phyloP scores from a whole-genome alignment of 1,140 invertebrate genomes.

The Sycophaga agraensis region DNA sequence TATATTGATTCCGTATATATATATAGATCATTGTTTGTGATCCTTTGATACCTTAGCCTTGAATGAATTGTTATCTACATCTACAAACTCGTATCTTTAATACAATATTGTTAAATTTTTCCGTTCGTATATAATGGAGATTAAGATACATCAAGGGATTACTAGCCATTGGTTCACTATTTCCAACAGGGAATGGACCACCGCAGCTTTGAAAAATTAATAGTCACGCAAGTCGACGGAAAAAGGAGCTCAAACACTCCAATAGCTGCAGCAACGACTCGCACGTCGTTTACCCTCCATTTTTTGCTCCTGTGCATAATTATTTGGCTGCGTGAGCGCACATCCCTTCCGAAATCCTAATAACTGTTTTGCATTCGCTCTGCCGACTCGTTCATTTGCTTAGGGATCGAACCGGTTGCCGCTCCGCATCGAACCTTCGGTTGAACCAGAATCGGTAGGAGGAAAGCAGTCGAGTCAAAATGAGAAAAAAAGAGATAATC shows the following conservation, averaged over 20 bases:
- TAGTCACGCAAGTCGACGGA: not conserved
- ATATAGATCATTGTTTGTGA: no score
- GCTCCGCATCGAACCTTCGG: slow-evolving; percentile 30
- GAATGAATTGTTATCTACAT: no score
- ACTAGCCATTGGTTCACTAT: no score
- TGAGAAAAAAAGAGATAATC: not conserved
- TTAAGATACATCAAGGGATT: no score
- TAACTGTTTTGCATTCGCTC: slow-evolving; percentile 18
- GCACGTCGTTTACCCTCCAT: slow-evolving; percentile 7
- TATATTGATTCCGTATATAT: no score
- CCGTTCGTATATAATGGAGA: no score
- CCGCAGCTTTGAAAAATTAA: not conserved
- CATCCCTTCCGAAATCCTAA: not conserved
- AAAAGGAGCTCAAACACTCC: not conserved
- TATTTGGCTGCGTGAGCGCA: not conserved
- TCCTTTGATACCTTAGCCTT: no score
- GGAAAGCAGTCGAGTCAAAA: not conserved
- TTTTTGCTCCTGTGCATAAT: not conserved
- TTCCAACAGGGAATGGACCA: no score
- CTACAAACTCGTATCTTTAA: no score
- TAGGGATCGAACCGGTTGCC: slow-evolving; percentile 33
- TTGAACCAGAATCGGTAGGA: not conserved
- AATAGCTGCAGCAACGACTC: not conserved
- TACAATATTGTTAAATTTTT: no score
- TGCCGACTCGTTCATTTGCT: slow-evolving; percentile 1